Evolutionary conservation across 2,797 vertebrate genomes (phyloP), one percentile per base, ranked within the genome.

Genomic region (Hemibagrus guttatus): DNA sequence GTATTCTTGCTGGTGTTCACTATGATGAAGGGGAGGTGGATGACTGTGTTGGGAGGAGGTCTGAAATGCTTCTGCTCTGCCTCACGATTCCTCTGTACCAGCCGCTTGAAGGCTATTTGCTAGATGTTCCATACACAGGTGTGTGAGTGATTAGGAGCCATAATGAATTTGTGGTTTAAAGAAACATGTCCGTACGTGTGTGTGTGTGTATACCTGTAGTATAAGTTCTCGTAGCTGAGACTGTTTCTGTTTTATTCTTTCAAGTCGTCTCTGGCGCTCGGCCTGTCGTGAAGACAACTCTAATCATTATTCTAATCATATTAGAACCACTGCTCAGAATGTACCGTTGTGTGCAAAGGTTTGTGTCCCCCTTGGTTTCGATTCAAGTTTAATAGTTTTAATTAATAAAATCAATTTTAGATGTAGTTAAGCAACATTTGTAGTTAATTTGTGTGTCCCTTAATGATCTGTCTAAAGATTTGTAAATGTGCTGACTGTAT

Each of bases 1-100:
- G 98, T 99, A 93, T 97, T 98, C 96, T 98, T 99, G 97, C 98
- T 99, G 96, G 98, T 99, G 96, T 98, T 99, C 90, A 99, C 96
- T 42, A 99, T 98, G 89, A 99, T 99, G 93, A 99, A 99, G 83
- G 98, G 98, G 85, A 99, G 95, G 91, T 98, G 98, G 93, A 99
- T 99, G 93, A 98, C 97, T 2, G 98, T 98, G 95, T 98, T 99
- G 85, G 97, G 96, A 2, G 97, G 98, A 0, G 97, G 94, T 91
- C 97, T 93, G 91, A 95, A 97, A 83, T 96, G 96, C 93, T 97
- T 97, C 91, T 97, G 96, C 85, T 99, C 98, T 26, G 95, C 94
- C 85, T 97, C 97, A 89, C 96, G 96, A 93, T 99, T 99, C 93
- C 98, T 93, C 93, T 98, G 97, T 88, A 99, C 98, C 63, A 99